Percentiles rank a stretch among this genome's conserved stretches.
phyloP scores from a whole-genome alignment of 2,113 vertebrate species.

The Raja brachyura region DNA sequence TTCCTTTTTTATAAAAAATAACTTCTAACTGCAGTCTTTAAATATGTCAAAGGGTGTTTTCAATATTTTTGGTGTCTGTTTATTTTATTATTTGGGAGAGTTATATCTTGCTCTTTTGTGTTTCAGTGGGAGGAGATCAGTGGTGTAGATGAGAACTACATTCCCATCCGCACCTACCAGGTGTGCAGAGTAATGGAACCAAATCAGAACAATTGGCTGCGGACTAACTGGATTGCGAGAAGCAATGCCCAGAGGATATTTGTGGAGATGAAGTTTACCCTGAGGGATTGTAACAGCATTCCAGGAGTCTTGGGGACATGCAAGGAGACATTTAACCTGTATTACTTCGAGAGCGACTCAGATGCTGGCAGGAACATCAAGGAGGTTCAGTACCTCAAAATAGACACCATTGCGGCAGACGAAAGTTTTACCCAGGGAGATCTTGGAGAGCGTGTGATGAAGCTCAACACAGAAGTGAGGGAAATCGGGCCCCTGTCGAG shows the following conservation, averaged over 20 bases:
- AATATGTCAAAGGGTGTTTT: not conserved
- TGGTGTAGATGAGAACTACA: conserved; percentile 97
- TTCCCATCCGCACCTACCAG: conserved; percentile 96
- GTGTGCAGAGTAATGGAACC: conserved; percentile 99
- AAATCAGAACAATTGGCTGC: conserved; percentile 99
- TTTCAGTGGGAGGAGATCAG: conserved; percentile 99
- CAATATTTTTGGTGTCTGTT: not conserved
- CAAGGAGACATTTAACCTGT: conserved; percentile 99
- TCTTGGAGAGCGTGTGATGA: conserved; percentile 98
- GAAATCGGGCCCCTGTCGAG: conserved; percentile 92
- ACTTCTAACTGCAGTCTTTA: not conserved
- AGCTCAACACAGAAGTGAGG: conserved; percentile 97
- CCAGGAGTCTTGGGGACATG: conserved; percentile 95
- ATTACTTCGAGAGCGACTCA: conserved; percentile 97
- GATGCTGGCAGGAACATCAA: conserved; percentile 90
- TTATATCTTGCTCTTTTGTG: conserved; percentile 43
- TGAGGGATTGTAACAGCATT: conserved; percentile 99
- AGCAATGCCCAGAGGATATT: conserved; percentile 98
- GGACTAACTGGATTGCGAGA: conserved; percentile 99
- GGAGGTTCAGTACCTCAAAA: conserved; percentile 95
- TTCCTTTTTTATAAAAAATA: not conserved
- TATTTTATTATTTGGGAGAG: not conserved
- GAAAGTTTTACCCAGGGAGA: conserved; percentile 99
- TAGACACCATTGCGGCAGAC: conserved; percentile 98
- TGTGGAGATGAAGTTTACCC: conserved; percentile 98